Base-by-base conservation (phyloP, 1,140 invertebrate genomes). In the Nylanderia fulva region DNA sequence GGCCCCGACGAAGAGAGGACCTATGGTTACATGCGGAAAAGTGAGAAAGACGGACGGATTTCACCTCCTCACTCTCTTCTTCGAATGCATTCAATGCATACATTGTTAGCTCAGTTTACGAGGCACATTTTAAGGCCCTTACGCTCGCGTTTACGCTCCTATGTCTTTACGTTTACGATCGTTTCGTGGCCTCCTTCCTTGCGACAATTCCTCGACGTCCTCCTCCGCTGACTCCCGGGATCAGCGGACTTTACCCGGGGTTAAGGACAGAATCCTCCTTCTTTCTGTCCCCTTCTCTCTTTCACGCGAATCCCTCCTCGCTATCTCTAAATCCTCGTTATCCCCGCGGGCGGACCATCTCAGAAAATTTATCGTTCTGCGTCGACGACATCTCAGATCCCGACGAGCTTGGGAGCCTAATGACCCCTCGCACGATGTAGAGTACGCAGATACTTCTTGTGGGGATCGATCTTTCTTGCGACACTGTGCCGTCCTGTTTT, bases 71-170 rank as follows among this genome's bases (percentile, higher is more conserved):
- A 18, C 5, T 48, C 45, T 48, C 5, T 48, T 15, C 45, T 48
- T 48, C 45, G 45, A 5, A 6, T 27, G 24, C 63, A 71, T 45
- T 45, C 74, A 74, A 72, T 63, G 76, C 76, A 86, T 85, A 90
- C 89, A 90, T 90, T 90, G 89, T 90, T 90, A 90, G 84, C 58
- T 75, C 75, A 69, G 83, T 90, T 90, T 90, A 90, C 84, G 89
- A 90, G 89, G 61, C 89, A 88, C 89, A 88, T 86, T 90, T 90
- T 88, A 90, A 90, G 77, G 33, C 84, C 84, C 90, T 89, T 90
- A 90, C 79, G 88, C 77, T 85, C 77, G 88, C 88, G 86, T 89
- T 87, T 89, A 90, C 87, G 87, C 84, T 89, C 72, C 76, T 86
- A 64, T 83, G 83, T 72, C 83, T 82, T 89, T 86, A 86, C 60